A percentile compares a stretch with the other conserved stretches of the same genome.
phyloP scores from a whole-genome alignment of 2,797 vertebrate genomes.

The Hafferia zeledoni region DNA sequence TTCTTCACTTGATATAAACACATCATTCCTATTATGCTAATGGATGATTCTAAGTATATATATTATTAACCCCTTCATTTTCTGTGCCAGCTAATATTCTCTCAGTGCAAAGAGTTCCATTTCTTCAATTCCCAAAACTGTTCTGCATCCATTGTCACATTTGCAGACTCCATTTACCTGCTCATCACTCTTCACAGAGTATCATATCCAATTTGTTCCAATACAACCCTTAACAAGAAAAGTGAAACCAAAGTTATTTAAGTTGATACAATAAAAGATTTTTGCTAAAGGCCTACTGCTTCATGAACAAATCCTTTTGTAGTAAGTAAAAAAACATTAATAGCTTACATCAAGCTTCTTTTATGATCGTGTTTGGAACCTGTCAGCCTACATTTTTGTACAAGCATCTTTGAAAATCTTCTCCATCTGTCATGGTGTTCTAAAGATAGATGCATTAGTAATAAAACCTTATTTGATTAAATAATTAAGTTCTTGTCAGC shows the following conservation, averaged over 20 bases:
- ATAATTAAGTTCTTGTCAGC: conserved; percentile 47
- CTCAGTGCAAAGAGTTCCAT: neutral
- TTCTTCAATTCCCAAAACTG: neutral
- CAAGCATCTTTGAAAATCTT: conserved; percentile 5
- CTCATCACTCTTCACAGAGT: neutral
- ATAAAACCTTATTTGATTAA: conserved; percentile 48
- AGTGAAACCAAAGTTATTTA: neutral
- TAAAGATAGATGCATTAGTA: conserved; percentile 29
- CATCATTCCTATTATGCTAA: neutral
- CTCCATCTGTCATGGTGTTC: neutral
- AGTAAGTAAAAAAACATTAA: neutral
- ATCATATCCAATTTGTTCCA: neutral
- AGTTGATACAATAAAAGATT: neutral
- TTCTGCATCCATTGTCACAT: neutral
- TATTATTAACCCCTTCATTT: neutral
- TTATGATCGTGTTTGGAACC: neutral
- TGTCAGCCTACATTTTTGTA: neutral
- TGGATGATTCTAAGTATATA: neutral
- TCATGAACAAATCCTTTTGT: neutral
- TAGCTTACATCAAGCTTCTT: neutral
- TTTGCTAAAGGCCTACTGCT: neutral
- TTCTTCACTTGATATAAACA: neutral
- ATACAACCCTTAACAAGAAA: neutral
- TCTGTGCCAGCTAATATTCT: neutral
- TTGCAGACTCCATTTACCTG: neutral